These are phyloP conservation scores for Drosophila chauvacae DNA, from an alignment of 1,140 invertebrate species.

Conservation along the genomic window DNA sequence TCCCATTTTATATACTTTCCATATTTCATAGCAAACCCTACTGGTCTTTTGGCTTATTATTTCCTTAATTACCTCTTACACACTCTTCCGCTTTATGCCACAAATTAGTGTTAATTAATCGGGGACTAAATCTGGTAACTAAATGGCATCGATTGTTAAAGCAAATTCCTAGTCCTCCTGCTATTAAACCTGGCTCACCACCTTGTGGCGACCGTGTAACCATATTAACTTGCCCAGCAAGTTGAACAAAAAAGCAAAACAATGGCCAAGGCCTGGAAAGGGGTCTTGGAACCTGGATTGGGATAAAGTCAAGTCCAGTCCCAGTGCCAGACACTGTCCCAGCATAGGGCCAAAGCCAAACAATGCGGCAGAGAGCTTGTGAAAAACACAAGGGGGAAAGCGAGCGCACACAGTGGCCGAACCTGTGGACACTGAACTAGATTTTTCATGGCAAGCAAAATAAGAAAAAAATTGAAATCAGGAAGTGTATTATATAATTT, in stretches of 20 bases:
- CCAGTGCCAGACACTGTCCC: constrained; percentile 7
- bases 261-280: constrained; percentile 51
- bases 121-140: neutral
- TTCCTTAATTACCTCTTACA: neutral
- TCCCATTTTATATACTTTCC: too few relatives aligned
- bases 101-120: constrained; percentile 28
- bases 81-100: neutral
- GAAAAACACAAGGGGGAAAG: constrained; percentile 51
- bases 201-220: constrained; percentile 10
- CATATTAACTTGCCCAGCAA: constrained; percentile 41
- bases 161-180: constrained; percentile 10
- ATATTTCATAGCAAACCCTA: neutral
- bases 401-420: constrained; percentile 21
- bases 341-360: constrained; percentile 56
- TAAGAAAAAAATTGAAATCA: constrained; percentile 56
- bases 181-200: constrained; percentile 3
- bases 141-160: constrained; percentile 22
- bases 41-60: too few relatives aligned
- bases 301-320: constrained; percentile 17
- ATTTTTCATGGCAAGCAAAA: constrained; percentile 40
- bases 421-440: constrained; percentile 65
- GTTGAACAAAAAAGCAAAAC: constrained; percentile 54
- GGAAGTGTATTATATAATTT: constrained; percentile 83
- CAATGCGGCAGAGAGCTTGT: constrained; percentile 64
- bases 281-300: constrained; percentile 1